Evolutionary conservation across 2,888 invertebrate species (phyloP).

Genomic region (Eupithecia centaureata): DNA sequence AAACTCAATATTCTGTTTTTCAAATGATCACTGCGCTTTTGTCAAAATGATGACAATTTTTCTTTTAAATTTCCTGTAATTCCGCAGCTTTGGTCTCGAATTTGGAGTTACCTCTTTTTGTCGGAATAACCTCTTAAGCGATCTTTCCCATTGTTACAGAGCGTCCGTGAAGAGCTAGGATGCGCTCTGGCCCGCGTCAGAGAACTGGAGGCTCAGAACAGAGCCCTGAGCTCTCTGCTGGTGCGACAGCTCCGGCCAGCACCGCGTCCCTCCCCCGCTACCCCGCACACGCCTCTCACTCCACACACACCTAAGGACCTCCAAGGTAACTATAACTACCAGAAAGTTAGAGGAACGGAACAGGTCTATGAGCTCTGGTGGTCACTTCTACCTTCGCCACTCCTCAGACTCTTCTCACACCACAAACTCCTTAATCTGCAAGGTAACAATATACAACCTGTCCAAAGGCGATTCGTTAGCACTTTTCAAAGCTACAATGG

Average conservation of each 20-base stretch:
- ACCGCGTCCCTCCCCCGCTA: conserved; percentile 81
- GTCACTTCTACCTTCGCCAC: conserved; percentile 84
- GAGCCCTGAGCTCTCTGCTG: conserved; percentile 87
- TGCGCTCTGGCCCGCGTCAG: conserved; percentile 89
- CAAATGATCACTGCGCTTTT: too few relatives aligned
- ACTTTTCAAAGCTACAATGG: too few relatives aligned
- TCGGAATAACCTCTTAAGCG: not conserved
- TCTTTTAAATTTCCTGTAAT: too few relatives aligned
- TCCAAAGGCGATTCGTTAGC: not conserved
- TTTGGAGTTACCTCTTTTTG: too few relatives aligned
- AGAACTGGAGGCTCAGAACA: conserved; percentile 91
- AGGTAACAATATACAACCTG: not conserved
- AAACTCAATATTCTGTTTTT: too few relatives aligned
- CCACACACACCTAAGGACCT: conserved; percentile 55
- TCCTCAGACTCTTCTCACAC: conserved; percentile 67
- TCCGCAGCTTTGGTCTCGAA: too few relatives aligned
- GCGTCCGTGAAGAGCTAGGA: conserved; percentile 90
- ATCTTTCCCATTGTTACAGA: conserved; percentile 74
- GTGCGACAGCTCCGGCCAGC: conserved; percentile 85
- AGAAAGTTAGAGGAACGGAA: too few relatives aligned
- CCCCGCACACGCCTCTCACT: conserved; percentile 70
- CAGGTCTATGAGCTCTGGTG: too few relatives aligned
- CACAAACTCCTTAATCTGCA: conserved; percentile 50
- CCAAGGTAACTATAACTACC: conserved; percentile 58
- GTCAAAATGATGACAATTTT: too few relatives aligned